phyloP scores from a whole-genome alignment of 2,797 vertebrate genomes.

The Pipistrellus pygmaeus region DNA sequence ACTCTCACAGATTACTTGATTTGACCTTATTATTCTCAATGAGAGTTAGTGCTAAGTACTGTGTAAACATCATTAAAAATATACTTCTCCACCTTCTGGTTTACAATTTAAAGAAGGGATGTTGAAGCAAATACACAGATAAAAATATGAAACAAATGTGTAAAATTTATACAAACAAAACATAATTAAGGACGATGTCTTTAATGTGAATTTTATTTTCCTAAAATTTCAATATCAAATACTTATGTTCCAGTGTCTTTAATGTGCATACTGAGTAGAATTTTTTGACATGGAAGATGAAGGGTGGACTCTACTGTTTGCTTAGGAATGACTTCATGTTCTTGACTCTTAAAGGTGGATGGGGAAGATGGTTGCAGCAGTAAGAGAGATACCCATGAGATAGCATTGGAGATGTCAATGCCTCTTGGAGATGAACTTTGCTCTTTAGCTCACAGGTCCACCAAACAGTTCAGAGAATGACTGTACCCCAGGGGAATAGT shows the following conservation, averaged over 20 bases:
- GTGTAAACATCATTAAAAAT: constrained; percentile 70
- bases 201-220: neutral
- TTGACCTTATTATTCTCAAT: constrained; percentile 30
- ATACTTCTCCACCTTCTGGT: neutral
- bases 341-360: neutral
- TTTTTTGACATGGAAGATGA: neutral
- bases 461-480: neutral
- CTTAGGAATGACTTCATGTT: neutral
- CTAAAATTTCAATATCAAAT: too few relatives aligned
- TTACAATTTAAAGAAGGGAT: constrained; percentile 47
- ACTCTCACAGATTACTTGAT: neutral
- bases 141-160: constrained; percentile 46
- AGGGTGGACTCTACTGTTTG: neutral
- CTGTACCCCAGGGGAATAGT: fast-evolving
- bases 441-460: neutral
- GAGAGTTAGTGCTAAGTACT: constrained; percentile 53
- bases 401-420: neutral
- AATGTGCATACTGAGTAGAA: neutral
- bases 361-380: neutral
- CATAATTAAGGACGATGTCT: neutral
- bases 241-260: too few relatives aligned
- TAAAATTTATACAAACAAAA: constrained; percentile 52
- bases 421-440: neutral
- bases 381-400: neutral
- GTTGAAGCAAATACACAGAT: constrained; percentile 53